phyloP scores from a whole-genome alignment of 2,113 vertebrate species.

The Lampris incognitus region DNA sequence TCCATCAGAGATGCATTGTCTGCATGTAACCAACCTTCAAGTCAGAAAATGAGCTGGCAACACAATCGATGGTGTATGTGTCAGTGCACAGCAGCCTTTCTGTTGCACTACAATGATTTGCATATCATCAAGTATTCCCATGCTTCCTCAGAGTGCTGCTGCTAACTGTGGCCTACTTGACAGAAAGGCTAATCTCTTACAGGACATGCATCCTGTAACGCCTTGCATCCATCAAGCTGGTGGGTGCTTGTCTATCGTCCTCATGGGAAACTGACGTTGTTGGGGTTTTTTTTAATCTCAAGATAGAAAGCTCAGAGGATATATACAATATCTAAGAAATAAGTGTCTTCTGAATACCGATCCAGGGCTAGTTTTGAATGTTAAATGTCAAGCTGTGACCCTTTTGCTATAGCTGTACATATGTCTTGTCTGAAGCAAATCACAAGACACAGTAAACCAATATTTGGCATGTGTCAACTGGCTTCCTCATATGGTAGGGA shows the following conservation, averaged over 20 bases:
- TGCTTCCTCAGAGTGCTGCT: not conserved
- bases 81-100: not conserved
- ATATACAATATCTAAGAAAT: not conserved
- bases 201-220: not conserved
- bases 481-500: no score
- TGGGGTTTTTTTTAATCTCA: not conserved
- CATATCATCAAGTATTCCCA: not conserved
- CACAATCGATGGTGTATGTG: not conserved
- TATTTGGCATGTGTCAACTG: no score
- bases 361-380: not conserved
- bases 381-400: no score
- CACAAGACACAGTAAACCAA: no score
- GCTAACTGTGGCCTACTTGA: not conserved
- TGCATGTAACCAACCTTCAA: not conserved
- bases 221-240: not conserved
- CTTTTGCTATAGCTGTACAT: no score
- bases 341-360: slow-evolving; percentile 4
- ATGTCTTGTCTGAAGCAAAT: no score
- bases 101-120: not conserved
- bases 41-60: not conserved
- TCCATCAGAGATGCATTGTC: slow-evolving; percentile 4
- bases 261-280: not conserved
- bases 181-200: not conserved
- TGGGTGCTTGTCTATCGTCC: not conserved
- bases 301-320: not conserved